These are phyloP conservation scores for Barypeithes pellucidus DNA, from an alignment of 2,888 invertebrate species.

Conservation along the genomic window DNA sequence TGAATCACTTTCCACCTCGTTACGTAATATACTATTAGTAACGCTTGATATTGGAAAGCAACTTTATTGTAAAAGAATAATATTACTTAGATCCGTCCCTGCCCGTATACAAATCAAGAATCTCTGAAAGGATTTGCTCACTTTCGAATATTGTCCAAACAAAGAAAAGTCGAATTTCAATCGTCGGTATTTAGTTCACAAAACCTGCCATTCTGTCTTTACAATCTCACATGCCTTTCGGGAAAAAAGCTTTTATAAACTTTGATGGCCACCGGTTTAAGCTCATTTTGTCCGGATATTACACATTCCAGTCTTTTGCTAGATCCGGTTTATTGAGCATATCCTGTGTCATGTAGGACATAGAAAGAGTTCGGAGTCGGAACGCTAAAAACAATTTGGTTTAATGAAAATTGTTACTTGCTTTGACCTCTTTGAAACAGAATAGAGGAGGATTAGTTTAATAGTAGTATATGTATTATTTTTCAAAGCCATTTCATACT, in stretches of 20 bases:
- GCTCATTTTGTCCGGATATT: conserved; percentile 55
- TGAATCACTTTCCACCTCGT: too few species aligned
- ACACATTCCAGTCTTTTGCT: conserved; percentile 52
- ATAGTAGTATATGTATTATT: conserved; percentile 54
- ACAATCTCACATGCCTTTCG: conserved; percentile 45
- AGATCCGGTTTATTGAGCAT: conserved; percentile 53
- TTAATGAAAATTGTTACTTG: conserved; percentile 44
- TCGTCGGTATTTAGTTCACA: conserved; percentile 45
- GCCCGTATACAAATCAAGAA: conserved; percentile 5
- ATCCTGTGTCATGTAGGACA: conserved; percentile 50
- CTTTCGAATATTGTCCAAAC: conserved; percentile 43
- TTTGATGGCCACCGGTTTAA: conserved; percentile 54
- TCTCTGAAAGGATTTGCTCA: conserved; percentile 6
- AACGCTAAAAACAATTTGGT: conserved; percentile 47
- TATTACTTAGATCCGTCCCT: background rate
- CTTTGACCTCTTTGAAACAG: background rate
- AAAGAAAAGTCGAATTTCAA: conserved; percentile 46
- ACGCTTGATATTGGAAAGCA: too few species aligned
- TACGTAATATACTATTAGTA: too few species aligned
- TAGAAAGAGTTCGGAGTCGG: conserved; percentile 44
- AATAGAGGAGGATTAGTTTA: conserved; percentile 59
- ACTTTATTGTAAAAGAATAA: background rate
- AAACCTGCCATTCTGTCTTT: conserved; percentile 35
- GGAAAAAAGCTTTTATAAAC: conserved; percentile 55
- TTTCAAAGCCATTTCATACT: too few species aligned